A percentile compares a stretch with the other conserved stretches of the same genome.
Evolutionary conservation across 1,140 invertebrate species (phyloP).

Genomic region (Cryptotermes secundus): DNA sequence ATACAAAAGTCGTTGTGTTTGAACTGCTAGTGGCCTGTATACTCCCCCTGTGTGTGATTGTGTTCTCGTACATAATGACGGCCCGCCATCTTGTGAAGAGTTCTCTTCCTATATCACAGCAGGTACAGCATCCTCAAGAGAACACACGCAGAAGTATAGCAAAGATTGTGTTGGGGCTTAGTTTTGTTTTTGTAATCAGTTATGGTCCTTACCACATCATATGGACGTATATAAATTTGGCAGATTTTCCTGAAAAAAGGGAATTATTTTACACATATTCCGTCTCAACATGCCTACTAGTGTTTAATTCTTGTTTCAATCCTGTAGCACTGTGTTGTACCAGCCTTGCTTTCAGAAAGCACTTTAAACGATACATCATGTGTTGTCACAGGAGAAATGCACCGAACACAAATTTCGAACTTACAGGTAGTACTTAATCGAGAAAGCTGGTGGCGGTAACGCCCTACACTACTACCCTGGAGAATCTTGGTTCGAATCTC

Average conservation of each 20-base stretch:
- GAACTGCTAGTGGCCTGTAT: background rate
- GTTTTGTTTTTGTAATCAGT: background rate
- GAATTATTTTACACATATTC: background rate
- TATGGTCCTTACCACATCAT: background rate
- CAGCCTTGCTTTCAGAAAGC: background rate
- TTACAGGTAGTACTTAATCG: no score
- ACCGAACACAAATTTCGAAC: no score
- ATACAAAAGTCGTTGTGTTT: background rate
- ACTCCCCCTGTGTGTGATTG: background rate
- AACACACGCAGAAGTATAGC: background rate
- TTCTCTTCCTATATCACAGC: background rate
- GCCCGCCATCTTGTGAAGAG: background rate
- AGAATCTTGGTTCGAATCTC: no score
- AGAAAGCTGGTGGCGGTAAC: no score
- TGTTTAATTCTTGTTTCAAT: background rate
- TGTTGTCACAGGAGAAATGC: no score
- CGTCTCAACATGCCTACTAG: background rate
- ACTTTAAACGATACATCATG: no score
- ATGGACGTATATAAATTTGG: background rate
- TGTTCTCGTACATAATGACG: background rate
- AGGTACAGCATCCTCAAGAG: background rate
- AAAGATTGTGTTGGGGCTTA: background rate
- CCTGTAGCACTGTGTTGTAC: background rate
- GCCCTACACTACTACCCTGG: no score
- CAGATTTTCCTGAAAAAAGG: background rate